Evolutionary conservation across 2,888 invertebrate species (phyloP), one percentile per base, ranked within the genome.

Genomic region (Mesorhabditis belari): DNA sequence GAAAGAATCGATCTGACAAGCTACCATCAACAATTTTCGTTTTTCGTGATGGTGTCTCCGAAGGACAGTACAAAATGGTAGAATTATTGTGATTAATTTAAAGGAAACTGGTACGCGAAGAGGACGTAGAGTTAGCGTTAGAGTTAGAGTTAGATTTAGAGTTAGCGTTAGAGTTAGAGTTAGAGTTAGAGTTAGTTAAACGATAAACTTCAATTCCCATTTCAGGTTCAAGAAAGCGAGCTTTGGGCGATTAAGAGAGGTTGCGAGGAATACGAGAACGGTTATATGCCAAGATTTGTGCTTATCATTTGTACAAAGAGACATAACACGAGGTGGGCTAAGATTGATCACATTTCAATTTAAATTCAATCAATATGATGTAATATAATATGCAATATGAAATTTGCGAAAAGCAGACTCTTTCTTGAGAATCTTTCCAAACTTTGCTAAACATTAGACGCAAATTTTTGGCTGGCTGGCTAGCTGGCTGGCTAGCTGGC

Each of bases 241-340:
- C n/a, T 35, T 35, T n/a, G 12, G 1, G 44, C 44, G 12, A 35
- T 35, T n/a, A 35, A 9, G 12, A n/a, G n/a, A 35, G 44, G 12
- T n/a, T 35, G 44, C 44, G 12, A 35, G 12, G 44, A 35, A 35
- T 35, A 17, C 44, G 12, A 52, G 44, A 25, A 12, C 50, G 57
- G 57, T 35, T 73, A 71, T 56, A 49, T 56, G 19, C 70, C 70
- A 21, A 60, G 60, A 9, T 67, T 75, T 53, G 68, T 69, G 9
- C 49, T 78, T 12, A 57, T 76, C 9, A 51, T 77, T 24, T 72
- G 67, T 6, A 75, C 74, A 6, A 77, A 77, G 51, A 62, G 73
- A 3, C 74, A 78, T 51, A 63, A 69, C 51, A 65, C 69, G 21
- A 62, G 75, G 17, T 35, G 1, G 62, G 74, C 51, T 73, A n/a